phyloP scores from a whole-genome alignment of 2,113 vertebrate species.

The Dolichotis patagonum region DNA sequence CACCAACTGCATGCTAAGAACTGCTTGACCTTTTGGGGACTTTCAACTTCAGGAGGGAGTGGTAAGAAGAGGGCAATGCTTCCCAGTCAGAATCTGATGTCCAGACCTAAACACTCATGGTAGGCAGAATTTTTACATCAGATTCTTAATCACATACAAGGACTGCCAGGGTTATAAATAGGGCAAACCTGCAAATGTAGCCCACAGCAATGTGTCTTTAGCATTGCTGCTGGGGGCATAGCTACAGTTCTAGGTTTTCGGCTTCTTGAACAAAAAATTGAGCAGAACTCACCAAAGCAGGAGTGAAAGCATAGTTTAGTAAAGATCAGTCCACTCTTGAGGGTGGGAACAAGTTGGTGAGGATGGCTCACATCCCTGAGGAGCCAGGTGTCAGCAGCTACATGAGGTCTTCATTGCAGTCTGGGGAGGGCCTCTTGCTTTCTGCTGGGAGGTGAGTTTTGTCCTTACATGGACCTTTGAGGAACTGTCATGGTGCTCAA shows the following conservation, averaged over 20 bases:
- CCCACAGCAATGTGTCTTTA: not conserved
- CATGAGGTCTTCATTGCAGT: not conserved
- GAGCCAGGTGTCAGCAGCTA: not conserved
- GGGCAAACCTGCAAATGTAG: not conserved
- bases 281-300: not conserved
- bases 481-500: not conserved
- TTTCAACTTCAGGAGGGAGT: constrained; percentile 21
- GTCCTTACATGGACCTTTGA: not conserved
- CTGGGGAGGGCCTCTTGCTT: not conserved
- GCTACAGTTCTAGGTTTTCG: not conserved
- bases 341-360: not conserved
- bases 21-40: not conserved
- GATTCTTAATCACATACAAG: not conserved
- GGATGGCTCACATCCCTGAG: not conserved
- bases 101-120: not conserved
- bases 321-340: not conserved
- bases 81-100: not conserved
- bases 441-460: not conserved
- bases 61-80: not conserved
- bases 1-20: not conserved
- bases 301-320: not conserved
- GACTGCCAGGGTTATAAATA: not conserved
- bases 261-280: not conserved
- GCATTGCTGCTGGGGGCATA: not conserved
- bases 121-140: not conserved